Percentiles rank a stretch among this genome's conserved stretches.
phyloP scores from a whole-genome alignment of 2,797 vertebrate genomes.

The Manis pentadactyla region DNA sequence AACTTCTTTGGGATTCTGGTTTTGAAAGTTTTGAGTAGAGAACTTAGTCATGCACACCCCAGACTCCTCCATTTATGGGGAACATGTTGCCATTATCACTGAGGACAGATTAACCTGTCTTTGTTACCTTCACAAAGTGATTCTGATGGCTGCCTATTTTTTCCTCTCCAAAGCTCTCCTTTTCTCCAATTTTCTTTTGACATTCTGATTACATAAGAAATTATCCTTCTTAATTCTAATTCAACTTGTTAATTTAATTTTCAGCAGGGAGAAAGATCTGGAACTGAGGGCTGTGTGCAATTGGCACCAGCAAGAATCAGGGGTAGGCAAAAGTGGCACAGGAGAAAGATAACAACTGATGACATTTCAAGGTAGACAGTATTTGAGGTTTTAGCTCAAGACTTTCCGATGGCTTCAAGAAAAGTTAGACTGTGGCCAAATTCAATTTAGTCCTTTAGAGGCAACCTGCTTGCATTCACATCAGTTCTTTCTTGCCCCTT shows the following conservation, averaged over 20 bases:
- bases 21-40: conserved; percentile 65
- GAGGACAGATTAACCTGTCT: not conserved
- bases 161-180: not conserved
- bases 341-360: not conserved
- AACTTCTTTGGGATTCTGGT: conserved; percentile 74
- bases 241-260: not conserved
- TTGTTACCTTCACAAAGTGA: not conserved
- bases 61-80: not conserved
- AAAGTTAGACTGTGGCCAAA: not conserved
- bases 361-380: not conserved
- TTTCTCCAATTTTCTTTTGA: not conserved
- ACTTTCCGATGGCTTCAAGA: not conserved
- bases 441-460: not conserved
- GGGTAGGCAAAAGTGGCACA: not conserved
- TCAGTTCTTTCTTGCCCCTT: not conserved
- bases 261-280: not conserved
- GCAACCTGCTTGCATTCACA: not conserved
- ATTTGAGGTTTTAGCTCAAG: not conserved
- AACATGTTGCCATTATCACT: not conserved
- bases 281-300: not conserved
- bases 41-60: not conserved
- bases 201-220: not conserved
- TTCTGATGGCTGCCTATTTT: not conserved
- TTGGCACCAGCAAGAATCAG: no score
- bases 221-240: not conserved